phyloP scores from a whole-genome alignment of 37 sponge, comb jelly and placozoan species.

The Aphrocallistes beatrix region DNA sequence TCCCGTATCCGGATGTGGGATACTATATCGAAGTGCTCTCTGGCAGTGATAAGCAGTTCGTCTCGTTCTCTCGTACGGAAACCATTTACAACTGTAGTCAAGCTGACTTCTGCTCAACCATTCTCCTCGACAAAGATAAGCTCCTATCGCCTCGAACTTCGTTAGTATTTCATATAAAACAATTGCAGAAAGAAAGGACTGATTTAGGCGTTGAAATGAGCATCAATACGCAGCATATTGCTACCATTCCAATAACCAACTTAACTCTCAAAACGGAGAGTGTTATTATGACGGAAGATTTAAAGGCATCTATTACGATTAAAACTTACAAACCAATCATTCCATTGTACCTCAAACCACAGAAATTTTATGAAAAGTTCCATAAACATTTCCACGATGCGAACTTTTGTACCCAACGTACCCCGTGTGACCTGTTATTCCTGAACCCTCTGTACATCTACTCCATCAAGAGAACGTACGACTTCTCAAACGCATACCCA shows the following conservation, averaged over 20 bases:
- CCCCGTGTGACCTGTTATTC: neutral
- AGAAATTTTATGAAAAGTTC: slow-evolving; percentile 16
- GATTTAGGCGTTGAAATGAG: neutral
- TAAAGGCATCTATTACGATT: neutral
- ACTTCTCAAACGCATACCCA: neutral
- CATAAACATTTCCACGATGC: neutral
- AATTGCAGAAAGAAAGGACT: neutral
- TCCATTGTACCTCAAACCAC: neutral
- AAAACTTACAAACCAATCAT: neutral
- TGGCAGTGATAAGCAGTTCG: neutral
- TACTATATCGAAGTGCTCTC: neutral
- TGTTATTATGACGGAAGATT: neutral
- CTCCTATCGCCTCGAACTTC: neutral
- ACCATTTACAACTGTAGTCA: neutral
- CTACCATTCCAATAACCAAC: neutral
- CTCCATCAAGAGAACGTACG: neutral
- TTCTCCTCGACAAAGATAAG: neutral
- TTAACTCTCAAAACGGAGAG: neutral
- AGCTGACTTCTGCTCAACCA: neutral
- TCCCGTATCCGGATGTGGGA: neutral
- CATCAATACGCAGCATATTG: neutral
- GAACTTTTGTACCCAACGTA: neutral
- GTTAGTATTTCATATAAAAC: neutral
- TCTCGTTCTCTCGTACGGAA: neutral
- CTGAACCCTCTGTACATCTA: neutral